Base-by-base conservation (phyloP, 2,113 vertebrate species). In the Odocoileus hemionus region DNA sequence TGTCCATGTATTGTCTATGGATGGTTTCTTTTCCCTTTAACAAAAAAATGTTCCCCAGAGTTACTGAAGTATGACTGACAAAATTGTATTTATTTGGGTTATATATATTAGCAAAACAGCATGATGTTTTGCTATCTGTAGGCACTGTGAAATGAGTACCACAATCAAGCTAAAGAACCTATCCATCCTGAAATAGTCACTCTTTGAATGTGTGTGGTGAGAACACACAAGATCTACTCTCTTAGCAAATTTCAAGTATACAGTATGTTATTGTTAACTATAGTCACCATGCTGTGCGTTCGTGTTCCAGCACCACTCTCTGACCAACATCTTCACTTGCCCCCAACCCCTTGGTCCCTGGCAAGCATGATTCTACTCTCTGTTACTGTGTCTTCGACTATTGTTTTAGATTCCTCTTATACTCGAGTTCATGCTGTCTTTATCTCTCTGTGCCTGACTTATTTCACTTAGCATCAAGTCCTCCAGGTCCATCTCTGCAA, bases 341-440 rank as follows among this genome's bases (percentile, higher is more conserved):
- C 28, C 76, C 78, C 1, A 0, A 3, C 4, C 45, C 43, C 28
- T 16, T 80, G 78, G 78, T 17, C 45, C 16, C 28, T 33, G 45
- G 45, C 28, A 33, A 80, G 15, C 28, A 50, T 50, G 28, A 50
- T 3, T 33, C 78, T 80, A 6, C 78, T 33, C 78, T 33, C 1
- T 50, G 43, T 50, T 43, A 15, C 36, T 79, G 2, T 47, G 36
- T 36, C 30, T 36, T n/a, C 0, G 0, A 12, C 15, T 8, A 16
- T 25, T 6, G 45, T 78, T 54, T n/a, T 7, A 39, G 45, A 36
- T 47, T 50, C 15, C 39, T 23, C 12, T 2, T 43, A 11, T 17
- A 25, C 3, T 2, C 36, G 47, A 60, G 54, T 7, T 76, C 43
- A 14, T 1, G 33, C 11, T 30, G 16, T 15, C 54, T 50, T 39